Percentiles rank a stretch among this genome's conserved stretches.
Conservation (phyloP, 2,888 invertebrate species). For the Eupsilia transversa region DNA sequence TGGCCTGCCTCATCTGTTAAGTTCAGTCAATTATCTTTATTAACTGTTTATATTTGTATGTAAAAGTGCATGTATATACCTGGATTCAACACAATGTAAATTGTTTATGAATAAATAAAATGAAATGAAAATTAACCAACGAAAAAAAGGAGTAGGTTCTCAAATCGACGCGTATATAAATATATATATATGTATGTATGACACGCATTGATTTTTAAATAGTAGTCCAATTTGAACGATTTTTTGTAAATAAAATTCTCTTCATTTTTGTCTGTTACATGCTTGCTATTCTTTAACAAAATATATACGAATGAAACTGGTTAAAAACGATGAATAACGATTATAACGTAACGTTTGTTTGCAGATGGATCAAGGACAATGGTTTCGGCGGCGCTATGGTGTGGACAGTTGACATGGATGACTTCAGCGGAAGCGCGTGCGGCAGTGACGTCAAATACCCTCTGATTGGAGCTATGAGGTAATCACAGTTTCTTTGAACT, state of each 20-base stretch:
- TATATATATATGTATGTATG: too few relatives aligned
- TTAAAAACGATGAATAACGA: background rate
- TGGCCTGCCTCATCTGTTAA: background rate
- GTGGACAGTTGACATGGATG: constrained; percentile 98
- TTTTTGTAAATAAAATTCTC: too few relatives aligned
- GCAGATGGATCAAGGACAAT: constrained; percentile 95
- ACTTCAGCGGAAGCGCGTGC: constrained; percentile 96
- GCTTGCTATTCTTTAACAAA: background rate
- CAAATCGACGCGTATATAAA: too few relatives aligned
- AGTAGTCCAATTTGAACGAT: too few relatives aligned
- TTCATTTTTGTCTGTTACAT: background rate
- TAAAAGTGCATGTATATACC: too few relatives aligned
- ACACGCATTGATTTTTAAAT: too few relatives aligned
- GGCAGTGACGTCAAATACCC: constrained; percentile 97
- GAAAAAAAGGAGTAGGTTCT: too few relatives aligned
- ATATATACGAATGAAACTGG: too few relatives aligned
- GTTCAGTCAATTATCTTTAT: background rate
- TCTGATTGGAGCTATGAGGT: constrained; percentile 97
- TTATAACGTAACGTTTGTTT: constrained; percentile 7
- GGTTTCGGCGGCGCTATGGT: constrained; percentile 98
- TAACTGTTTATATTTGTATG: too few relatives aligned
- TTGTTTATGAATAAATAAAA: too few relatives aligned
- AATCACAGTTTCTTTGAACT: constrained; percentile 32
- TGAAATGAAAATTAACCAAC: too few relatives aligned
- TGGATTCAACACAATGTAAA: too few relatives aligned